phyloP scores from a whole-genome alignment of 2,888 invertebrate genomes.

The Halictus quadricinctus region DNA sequence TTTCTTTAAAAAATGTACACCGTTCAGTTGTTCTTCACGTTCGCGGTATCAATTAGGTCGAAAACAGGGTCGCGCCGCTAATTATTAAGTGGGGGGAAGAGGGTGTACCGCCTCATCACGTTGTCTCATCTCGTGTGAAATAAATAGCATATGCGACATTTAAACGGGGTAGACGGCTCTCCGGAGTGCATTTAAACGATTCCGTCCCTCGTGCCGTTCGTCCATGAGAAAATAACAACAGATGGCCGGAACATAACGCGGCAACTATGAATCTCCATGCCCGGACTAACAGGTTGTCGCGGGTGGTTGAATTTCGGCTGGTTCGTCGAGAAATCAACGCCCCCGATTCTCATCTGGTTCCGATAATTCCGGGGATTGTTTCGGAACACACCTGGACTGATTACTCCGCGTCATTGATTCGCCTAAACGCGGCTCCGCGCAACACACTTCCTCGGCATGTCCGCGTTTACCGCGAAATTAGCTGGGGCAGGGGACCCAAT shows the following conservation, averaged over 20 bases:
- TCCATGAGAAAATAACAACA: conserved; percentile 80
- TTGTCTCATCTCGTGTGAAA: conserved; percentile 77
- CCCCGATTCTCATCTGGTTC: not conserved
- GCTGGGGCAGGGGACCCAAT: no score
- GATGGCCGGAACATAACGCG: conserved; percentile 74
- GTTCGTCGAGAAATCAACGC: conserved; percentile 71
- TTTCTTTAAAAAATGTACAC: not conserved
- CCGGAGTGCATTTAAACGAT: conserved; percentile 70
- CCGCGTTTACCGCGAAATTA: not conserved
- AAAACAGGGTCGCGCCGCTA: not conserved
- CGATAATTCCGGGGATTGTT: conserved; percentile 17
- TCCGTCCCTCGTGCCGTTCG: conserved; percentile 66
- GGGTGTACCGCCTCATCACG: conserved; percentile 32
- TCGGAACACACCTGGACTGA: not conserved
- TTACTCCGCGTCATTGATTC: not conserved
- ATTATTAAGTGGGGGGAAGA: not conserved
- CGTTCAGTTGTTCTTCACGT: not conserved
- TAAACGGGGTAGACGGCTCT: conserved; percentile 66
- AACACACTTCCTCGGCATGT: not conserved
- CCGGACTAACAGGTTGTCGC: conserved; percentile 75
- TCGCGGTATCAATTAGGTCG: conserved; percentile 17
- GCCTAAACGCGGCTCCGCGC: fast-evolving
- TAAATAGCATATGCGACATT: conserved; percentile 79
- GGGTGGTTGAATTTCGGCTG: conserved; percentile 64
- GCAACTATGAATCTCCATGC: conserved; percentile 73